phyloP scores from a whole-genome alignment of 2,797 vertebrate genomes.

The Falco peregrinus region DNA sequence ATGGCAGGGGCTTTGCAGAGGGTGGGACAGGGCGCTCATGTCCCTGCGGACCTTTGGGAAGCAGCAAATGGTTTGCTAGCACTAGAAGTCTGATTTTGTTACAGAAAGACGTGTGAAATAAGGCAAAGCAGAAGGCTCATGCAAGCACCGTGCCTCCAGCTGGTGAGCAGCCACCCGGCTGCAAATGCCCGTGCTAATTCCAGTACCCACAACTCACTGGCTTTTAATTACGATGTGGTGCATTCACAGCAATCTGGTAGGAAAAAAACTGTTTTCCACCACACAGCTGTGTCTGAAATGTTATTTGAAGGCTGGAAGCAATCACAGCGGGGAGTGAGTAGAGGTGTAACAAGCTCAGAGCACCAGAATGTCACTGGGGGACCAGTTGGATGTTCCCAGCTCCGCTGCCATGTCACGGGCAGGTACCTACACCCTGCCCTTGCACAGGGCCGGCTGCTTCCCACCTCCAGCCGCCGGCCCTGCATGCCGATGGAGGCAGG shows the following conservation, averaged over 20 bases:
- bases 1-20: background rate
- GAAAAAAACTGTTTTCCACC: background rate
- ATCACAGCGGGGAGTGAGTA: background rate
- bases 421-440: background rate
- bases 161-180: background rate
- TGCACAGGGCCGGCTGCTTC: background rate
- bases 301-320: background rate
- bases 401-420: rapidly evolving
- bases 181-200: background rate
- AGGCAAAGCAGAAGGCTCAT: background rate
- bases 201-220: background rate
- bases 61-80: background rate
- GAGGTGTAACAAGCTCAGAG: background rate
- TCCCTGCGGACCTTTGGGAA: background rate
- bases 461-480: background rate
- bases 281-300: background rate
- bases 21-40: background rate
- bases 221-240: background rate
- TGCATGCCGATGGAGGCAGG: rapidly evolving
- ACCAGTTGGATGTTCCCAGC: background rate
- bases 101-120: background rate
- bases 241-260: background rate
- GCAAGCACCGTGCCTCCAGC: background rate
- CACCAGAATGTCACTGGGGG: too few species aligned
- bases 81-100: background rate